Evolutionary conservation across 2,113 vertebrate species (phyloP), one percentile per base, ranked within the genome.

Genomic region (Oreochromis niloticus): DNA sequence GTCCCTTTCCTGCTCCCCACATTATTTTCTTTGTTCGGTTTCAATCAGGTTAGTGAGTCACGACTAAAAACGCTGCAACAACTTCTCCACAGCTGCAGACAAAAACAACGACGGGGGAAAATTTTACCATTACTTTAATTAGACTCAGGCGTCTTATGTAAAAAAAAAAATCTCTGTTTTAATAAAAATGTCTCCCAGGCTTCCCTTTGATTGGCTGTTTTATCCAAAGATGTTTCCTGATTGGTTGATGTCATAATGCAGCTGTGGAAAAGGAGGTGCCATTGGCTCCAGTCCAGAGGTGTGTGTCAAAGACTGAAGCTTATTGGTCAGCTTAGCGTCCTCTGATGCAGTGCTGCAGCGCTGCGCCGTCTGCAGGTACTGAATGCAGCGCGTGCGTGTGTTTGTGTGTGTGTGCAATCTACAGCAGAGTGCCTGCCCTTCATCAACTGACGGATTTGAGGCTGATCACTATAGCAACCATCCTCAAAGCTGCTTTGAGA

Each of bases 391-490:
- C 4, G 10, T 2, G 2, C 0, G 30, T 30, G 30, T 30, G 30
- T 30, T 4, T 30, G 30, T 30, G 30, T 30, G 30, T 30, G 30
- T 30, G 36, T 39, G 11, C 19, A 0, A 9, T 41, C 36, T 68
- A 39, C 86, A 87, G 87, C 88, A 89, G 86, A 89, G 88, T 27
- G 71, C 14, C 82, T 84, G 81, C 66, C 91, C 93, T 93, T 92
- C 90, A 90, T 94, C 94, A 80, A 41, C 41, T 71, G 57, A 54
- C 83, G 84, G 86, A 95, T 93, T 88, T 87, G 81, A 95, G 83
- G 82, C 81, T 66, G 73, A 89, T 97, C 81, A 89, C 95, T 95
- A 95, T 95, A 52, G 95, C 85, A 95, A 97, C 96, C 88, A 39
- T 90, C 68, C 83, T 93, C 88, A 90, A 91, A 91, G 92, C 92